phyloP scores from a whole-genome alignment of 2,113 vertebrate genomes.

The Origma solitaria region DNA sequence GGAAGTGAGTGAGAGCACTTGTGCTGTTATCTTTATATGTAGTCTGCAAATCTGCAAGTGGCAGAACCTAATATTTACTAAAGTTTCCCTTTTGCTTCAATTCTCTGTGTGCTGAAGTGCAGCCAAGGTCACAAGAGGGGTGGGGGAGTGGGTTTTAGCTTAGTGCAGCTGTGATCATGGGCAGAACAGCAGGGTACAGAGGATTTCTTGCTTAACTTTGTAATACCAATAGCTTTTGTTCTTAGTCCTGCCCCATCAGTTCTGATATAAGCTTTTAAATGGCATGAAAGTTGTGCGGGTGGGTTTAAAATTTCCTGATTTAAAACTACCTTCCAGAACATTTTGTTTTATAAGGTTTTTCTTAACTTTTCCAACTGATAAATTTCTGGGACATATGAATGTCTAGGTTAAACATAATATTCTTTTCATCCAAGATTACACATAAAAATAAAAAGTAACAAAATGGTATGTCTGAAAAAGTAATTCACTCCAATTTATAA shows the following conservation, averaged over 20 bases:
- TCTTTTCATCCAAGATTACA: not conserved
- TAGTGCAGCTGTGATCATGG: not conserved
- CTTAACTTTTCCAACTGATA: conserved; percentile 15
- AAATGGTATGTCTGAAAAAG: not conserved
- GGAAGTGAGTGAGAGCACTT: accelerated
- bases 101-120: not conserved
- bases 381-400: conserved; percentile 9
- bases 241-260: conserved; percentile 37
- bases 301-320: conserved; percentile 18
- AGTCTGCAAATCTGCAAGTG: conserved; percentile 1
- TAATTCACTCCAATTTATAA: conserved; percentile 2
- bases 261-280: conserved; percentile 36
- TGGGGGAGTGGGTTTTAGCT: not conserved
- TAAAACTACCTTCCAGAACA: conserved; percentile 26
- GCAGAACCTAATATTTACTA: not conserved
- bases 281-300: not conserved
- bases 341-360: conserved; percentile 1
- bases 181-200: conserved; percentile 22
- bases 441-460: conserved; percentile 32
- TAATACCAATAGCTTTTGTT: conserved; percentile 43
- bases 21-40: not conserved
- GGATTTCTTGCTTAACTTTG: conserved; percentile 26
- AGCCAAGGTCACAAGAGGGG: conserved; percentile 11
- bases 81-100: conserved; percentile 17
- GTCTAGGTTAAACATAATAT: conserved; percentile 1